Evolutionary conservation across 2,888 invertebrate genomes (phyloP).

Genomic region (Phoenoteleia sp.): DNA sequence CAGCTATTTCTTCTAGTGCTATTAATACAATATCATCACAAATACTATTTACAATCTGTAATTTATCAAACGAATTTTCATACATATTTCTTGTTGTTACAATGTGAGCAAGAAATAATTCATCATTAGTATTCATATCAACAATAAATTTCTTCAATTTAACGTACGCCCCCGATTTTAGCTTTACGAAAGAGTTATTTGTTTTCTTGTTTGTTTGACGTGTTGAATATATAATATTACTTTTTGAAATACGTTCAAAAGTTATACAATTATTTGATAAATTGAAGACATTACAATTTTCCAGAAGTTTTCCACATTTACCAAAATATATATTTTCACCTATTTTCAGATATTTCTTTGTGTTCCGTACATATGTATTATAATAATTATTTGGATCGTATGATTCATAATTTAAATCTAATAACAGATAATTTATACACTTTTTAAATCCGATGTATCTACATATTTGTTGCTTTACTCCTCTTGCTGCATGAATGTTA

Average conservation of each 20-base stretch:
- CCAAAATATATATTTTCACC: background rate
- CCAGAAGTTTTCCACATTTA: background rate
- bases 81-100: background rate
- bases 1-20: too few species aligned
- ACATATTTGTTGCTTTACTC: constrained; percentile 13
- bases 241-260: background rate
- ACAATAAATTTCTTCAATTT: constrained; percentile 9
- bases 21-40: background rate
- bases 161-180: background rate
- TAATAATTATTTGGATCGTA: background rate
- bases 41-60: background rate
- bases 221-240: background rate
- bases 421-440: background rate
- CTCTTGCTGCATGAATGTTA: constrained; percentile 8
- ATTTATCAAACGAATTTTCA: background rate
- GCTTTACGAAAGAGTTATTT: constrained; percentile 4
- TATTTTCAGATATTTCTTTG: background rate
- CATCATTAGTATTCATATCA: background rate
- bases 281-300: background rate
- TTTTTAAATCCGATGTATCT: background rate
- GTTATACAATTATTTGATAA: background rate
- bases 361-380: background rate
- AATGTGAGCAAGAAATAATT: background rate
- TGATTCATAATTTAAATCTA: background rate
- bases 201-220: constrained; percentile 8